Evolutionary conservation across 2,888 invertebrate genomes (phyloP), one percentile per base, ranked within the genome.

Genomic region (Drosophila hamatofila): DNA sequence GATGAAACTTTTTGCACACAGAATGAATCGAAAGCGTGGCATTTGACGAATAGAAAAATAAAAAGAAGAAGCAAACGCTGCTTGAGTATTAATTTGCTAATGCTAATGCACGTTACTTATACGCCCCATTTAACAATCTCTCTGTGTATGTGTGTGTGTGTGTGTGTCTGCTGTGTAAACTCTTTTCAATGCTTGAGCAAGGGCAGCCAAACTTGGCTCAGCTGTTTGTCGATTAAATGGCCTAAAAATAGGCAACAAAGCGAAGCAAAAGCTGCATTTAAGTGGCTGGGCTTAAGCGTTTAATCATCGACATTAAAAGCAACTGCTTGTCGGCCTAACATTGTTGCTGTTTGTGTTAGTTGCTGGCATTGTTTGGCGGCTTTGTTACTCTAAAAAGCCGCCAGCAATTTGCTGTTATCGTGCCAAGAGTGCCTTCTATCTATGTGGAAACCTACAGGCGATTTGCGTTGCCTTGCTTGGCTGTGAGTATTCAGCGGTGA

Each of bases 251-350:
- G 83, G 75, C 87, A 83, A 83, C 79, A 83, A 78, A 72, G 63
- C 64, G 37, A 49, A 37, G 66, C 75, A 75, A 64, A 82, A 65
- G 72, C 72, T 77, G 77, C 64, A 52, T 66, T 68, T 72, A 81
- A 86, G 81, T 81, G 75, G 76, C 77, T 61, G 49, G 41, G 60
- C 49, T 65, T 68, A 81, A 74, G 81, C 72, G 63, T 68, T 81
- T 83, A 86, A 83, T 83, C 82, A 86, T 75, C 70, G 57, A 69
- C 81, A 76, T 86, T 81, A 83, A 83, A 83, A 81, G 84, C 74
- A 83, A 83, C 74, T 77, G 86, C 83, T 73, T 76, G 81, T 69
- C 73, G 54, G 65, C 37, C 14, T 59, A 39, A 44, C 58, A 42
- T 42, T 46, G 44, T 42, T 51, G 49, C 46, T 69, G 16, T 21